Evolutionary conservation across 1,140 invertebrate species (phyloP).

Genomic region (Drosophila seguyi): DNA sequence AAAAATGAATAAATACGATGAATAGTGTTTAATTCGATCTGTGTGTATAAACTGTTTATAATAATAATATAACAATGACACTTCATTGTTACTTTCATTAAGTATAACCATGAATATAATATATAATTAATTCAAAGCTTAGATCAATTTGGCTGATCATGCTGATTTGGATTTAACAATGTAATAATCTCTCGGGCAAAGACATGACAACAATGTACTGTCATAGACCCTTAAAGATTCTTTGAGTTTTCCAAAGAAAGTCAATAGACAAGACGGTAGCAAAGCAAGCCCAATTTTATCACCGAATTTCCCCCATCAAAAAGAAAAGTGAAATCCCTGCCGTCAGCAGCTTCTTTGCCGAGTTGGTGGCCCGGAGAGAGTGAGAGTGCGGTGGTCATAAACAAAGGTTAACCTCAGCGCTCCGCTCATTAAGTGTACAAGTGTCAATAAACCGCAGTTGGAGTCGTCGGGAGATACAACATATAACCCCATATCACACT

Average conservation of each 20-base stretch:
- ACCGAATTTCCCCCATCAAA: slow-evolving; percentile 21
- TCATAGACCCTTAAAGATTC: not conserved
- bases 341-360: not conserved
- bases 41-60: no score
- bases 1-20: no score
- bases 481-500: slow-evolving; percentile 8
- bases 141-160: no score
- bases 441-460: slow-evolving; percentile 72
- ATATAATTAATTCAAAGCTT: no score
- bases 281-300: not conserved
- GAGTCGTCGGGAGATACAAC: slow-evolving; percentile 39
- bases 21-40: no score
- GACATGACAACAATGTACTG: not conserved
- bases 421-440: slow-evolving; percentile 74
- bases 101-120: no score
- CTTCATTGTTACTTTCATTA: no score
- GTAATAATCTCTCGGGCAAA: no score
- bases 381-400: slow-evolving; percentile 39
- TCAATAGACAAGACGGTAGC: not conserved
- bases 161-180: no score
- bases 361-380: slow-evolving; percentile 34
- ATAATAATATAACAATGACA: no score
- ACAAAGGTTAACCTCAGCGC: slow-evolving; percentile 54
- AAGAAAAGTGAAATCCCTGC: slow-evolving; percentile 66
- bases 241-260: not conserved